Evolutionary conservation across 2,888 invertebrate species (phyloP), one percentile per base, ranked within the genome.

Genomic region (Hypena proboscidalis): DNA sequence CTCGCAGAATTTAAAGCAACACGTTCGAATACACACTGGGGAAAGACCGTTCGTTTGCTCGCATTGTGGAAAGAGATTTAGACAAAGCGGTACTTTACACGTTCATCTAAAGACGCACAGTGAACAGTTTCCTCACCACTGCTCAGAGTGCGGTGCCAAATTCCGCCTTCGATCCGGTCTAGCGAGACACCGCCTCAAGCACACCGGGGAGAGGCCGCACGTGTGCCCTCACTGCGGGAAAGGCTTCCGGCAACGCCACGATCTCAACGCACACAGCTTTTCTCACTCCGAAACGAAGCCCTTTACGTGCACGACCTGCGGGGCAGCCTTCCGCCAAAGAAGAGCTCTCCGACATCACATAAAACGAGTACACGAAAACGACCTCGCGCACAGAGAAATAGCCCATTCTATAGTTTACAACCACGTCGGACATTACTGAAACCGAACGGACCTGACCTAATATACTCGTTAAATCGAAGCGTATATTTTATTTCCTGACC

Each of bases 21-120:
- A 93, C 70, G 65, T 91, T 42, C 73, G 92, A n/a, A 92, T 92
- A 23, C 93, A 93, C 71, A 92, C 93, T 4, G 92, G 92, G 36
- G 93, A 93, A 73, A 76, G 92, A 8, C 93, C 93, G 0, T 92
- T 85, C 71, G 87, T 88, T 13, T 93, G 94, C 62, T 77, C 92
- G 39, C 75, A 89, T 1, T 94, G 94, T 69, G 93, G 93, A 2
- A 93, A 93, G 70, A 71, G 93, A 0, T 94, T 94, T 79, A 93
- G 93, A 40, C 94, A 94, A 67, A 93, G 93, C 64, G 94, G 94
- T 0, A 93, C 94, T 1, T 74, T 94, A 23, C 93, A 93, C 73
- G 93, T 93, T 11, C 94, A 94, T 66, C 85, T 91, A 35, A 90
- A 92, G 27, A 92, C 92, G 3, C 94, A 94, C 73, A 85, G 85